phyloP scores from a whole-genome alignment of 2,797 vertebrate genomes.

The Strix occidentalis region DNA sequence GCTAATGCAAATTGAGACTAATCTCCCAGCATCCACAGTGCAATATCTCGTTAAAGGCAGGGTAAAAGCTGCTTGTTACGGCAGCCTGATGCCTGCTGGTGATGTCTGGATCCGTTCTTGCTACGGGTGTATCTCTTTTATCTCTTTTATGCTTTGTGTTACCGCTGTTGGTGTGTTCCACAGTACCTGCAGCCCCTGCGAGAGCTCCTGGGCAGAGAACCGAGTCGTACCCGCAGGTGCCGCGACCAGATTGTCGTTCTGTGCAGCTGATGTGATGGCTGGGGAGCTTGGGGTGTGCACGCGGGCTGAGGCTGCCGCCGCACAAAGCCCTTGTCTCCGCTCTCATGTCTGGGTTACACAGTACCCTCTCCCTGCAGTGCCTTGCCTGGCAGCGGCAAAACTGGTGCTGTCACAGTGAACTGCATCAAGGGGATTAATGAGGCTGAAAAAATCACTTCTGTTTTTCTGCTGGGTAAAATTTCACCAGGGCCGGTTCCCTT shows the following conservation, averaged over 20 bases:
- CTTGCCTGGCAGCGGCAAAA: not conserved
- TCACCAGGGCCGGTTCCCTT: not conserved
- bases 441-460: not conserved
- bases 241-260: not conserved
- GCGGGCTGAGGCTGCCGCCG: not conserved
- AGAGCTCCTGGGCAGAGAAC: not conserved
- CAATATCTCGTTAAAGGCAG: accelerated
- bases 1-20: not conserved
- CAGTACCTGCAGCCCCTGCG: not conserved
- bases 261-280: not conserved
- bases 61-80: not conserved
- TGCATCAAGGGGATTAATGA: not conserved
- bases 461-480: not conserved
- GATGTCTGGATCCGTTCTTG: not conserved
- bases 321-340: not conserved
- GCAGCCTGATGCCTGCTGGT: not conserved
- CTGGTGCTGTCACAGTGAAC: not conserved
- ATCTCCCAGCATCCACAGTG: not conserved
- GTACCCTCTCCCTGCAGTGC: not conserved
- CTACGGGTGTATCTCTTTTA: too few species aligned
- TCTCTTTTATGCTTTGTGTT: too few species aligned
- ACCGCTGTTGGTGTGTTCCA: not conserved
- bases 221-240: accelerated
- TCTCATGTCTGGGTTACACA: accelerated
- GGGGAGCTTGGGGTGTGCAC: accelerated